A percentile compares a stretch with the other conserved stretches of the same genome.
Evolutionary conservation across 2,113 vertebrate species (phyloP).

Genomic region (Labeo rohita): DNA sequence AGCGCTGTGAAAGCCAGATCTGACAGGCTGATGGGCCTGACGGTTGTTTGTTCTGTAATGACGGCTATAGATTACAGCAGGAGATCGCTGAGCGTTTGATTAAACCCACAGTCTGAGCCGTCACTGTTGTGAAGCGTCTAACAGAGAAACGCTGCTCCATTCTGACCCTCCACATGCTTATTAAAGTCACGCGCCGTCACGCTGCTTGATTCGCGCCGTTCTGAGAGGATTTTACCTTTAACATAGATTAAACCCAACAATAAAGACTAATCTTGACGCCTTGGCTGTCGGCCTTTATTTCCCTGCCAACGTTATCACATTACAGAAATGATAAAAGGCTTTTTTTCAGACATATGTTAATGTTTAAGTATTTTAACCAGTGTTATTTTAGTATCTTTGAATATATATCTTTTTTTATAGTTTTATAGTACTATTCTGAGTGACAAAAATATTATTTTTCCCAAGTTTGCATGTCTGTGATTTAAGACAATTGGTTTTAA

Average conservation of each 20-base stretch:
- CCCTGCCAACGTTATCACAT: neutral
- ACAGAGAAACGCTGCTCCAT: neutral
- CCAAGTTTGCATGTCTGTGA: too few relatives aligned
- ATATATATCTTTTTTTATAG: too few relatives aligned
- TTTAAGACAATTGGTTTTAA: too few relatives aligned
- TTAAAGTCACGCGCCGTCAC: neutral
- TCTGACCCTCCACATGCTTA: neutral
- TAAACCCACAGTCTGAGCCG: slow-evolving; percentile 34
- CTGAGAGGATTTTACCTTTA: neutral
- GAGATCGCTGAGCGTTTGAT: slow-evolving; percentile 37
- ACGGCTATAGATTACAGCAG: slow-evolving; percentile 46
- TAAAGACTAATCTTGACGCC: neutral
- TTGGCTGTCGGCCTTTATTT: neutral
- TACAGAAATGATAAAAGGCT: too few relatives aligned
- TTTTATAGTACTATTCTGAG: too few relatives aligned
- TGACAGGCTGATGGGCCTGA: slow-evolving; percentile 43
- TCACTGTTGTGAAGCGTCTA: neutral
- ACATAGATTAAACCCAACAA: neutral
- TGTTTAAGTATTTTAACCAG: neutral
- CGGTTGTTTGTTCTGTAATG: slow-evolving; percentile 43
- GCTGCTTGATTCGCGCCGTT: neutral
- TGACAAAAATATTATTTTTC: too few relatives aligned
- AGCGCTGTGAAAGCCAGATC: slow-evolving; percentile 27
- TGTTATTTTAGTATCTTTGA: too few relatives aligned
- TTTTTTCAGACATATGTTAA: too few relatives aligned